Conservation (phyloP, 1,140 invertebrate species). For the Diabrotica virgifera region DNA sequence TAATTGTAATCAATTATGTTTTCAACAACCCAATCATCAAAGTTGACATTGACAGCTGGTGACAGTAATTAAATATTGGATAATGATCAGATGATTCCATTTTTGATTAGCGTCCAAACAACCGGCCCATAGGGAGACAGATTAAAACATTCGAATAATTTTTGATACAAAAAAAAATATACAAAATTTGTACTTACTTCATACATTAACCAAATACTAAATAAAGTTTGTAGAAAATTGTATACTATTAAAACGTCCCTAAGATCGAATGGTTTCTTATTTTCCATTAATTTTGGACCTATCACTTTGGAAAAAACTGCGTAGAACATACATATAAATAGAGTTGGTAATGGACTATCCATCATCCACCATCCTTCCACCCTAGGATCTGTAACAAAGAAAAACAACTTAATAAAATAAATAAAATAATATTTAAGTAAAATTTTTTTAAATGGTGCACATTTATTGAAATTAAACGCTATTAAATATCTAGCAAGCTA, state of each 20-base stretch:
- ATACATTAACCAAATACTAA: constrained; percentile 90
- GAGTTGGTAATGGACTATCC: constrained; percentile 84
- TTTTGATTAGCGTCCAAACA: too few relatives aligned
- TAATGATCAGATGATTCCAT: too few relatives aligned
- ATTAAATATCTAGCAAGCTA: too few relatives aligned
- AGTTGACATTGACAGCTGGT: too few relatives aligned
- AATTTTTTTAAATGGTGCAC: too few relatives aligned
- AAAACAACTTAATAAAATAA: too few relatives aligned
- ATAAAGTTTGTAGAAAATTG: constrained; percentile 84
- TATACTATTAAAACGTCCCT: constrained; percentile 79
- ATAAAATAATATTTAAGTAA: too few relatives aligned
- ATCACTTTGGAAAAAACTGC: constrained; percentile 80
- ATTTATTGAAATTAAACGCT: too few relatives aligned
- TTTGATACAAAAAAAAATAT: background rate
- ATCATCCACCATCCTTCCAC: constrained; percentile 90
- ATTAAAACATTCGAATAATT: background rate
- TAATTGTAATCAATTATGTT: too few relatives aligned
- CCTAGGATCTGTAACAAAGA: constrained; percentile 72
- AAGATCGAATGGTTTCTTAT: constrained; percentile 84
- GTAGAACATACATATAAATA: constrained; percentile 79
- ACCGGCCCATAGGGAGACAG: too few relatives aligned
- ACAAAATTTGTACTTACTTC: constrained; percentile 61
- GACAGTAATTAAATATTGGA: too few relatives aligned
- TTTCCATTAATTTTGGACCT: constrained; percentile 86
- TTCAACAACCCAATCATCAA: too few relatives aligned